Percentiles rank a stretch among this genome's conserved stretches.
These are phyloP conservation scores for Lasaia peninsularis DNA, from an alignment of 1,140 invertebrate species.

Conservation along the genomic window DNA sequence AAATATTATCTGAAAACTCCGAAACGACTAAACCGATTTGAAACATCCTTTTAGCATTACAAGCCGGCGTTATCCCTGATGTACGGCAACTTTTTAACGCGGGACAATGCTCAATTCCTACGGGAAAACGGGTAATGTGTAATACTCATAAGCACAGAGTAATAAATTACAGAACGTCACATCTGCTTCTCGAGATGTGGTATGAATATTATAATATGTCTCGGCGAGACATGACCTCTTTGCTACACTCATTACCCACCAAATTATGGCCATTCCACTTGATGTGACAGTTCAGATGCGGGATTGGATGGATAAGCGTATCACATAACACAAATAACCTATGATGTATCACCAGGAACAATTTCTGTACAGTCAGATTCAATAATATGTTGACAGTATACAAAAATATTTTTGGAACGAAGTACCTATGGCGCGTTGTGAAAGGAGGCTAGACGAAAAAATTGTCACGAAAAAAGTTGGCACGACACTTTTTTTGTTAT, in stretches of 20 bases:
- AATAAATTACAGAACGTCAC: constrained; percentile 4
- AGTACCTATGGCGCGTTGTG: too few species aligned
- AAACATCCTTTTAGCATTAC: too few species aligned
- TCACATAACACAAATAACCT: background rate
- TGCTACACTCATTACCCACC: background rate
- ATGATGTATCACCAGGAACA: background rate
- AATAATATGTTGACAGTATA: too few species aligned
- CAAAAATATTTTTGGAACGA: too few species aligned
- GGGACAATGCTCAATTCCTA: too few species aligned
- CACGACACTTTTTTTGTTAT: too few species aligned
- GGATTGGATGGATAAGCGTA: background rate
- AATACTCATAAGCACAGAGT: background rate
- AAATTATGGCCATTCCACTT: background rate
- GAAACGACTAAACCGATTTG: too few species aligned
- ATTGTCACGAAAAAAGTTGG: too few species aligned
- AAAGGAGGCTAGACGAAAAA: too few species aligned
- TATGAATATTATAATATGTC: constrained; percentile 8
- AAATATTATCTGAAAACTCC: background rate
- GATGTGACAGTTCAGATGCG: background rate
- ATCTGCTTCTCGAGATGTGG: constrained; percentile 6
- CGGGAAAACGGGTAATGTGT: too few species aligned
- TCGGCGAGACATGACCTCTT: background rate
- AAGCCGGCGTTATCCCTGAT: too few species aligned
- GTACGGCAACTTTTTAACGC: too few species aligned
- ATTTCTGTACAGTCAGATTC: background rate